Evolutionary conservation across 2,888 invertebrate genomes (phyloP).

Genomic region (Sipha maydis): DNA sequence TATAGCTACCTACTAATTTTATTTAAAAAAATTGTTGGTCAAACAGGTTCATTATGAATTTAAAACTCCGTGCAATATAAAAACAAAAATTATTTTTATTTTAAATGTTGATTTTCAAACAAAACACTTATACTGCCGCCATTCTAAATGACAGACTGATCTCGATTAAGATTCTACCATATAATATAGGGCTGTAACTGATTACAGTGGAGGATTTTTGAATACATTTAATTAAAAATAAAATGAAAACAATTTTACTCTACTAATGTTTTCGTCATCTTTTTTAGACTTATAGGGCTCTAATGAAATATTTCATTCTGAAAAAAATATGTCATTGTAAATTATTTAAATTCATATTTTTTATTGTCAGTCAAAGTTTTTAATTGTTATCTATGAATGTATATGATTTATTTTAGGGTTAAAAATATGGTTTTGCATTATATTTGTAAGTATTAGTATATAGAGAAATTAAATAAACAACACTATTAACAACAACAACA

Average conservation of each 20-base stretch:
- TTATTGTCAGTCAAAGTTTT: not conserved
- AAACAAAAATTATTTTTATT: not conserved
- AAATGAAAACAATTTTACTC: not conserved
- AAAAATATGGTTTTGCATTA: too few species aligned
- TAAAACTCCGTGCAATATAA: too few species aligned
- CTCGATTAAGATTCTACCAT: not conserved
- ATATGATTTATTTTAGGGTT: too few species aligned
- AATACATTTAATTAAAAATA: not conserved
- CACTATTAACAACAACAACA: too few species aligned
- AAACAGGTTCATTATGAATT: too few species aligned
- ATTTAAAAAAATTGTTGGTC: too few species aligned
- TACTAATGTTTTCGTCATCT: not conserved
- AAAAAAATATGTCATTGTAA: not conserved
- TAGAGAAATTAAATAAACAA: too few species aligned
- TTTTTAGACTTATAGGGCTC: not conserved
- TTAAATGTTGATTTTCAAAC: not conserved
- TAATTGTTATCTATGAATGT: not conserved
- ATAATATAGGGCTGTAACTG: not conserved
- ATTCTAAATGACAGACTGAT: not conserved
- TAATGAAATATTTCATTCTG: not conserved
- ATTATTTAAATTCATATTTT: not conserved
- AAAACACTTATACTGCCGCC: not conserved
- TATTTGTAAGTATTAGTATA: too few species aligned
- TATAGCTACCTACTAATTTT: too few species aligned
- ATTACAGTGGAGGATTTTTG: not conserved